Evolutionary conservation across 1,140 invertebrate genomes (phyloP).

Genomic region (Macrobrachium nipponense): DNA sequence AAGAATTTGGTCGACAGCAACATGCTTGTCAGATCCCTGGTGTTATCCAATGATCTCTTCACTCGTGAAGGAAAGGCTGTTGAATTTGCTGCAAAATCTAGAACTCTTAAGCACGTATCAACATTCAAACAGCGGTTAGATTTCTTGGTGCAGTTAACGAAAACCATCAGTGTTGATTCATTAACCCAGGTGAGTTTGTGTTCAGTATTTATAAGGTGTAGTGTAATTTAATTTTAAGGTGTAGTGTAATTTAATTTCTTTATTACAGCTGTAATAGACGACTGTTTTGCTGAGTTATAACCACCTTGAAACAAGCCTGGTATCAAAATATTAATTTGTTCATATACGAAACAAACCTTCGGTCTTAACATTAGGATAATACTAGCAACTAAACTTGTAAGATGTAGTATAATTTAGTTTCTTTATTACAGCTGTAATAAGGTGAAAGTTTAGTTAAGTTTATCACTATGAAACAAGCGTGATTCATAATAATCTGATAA

Average conservation of each 20-base stretch:
- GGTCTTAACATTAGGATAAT: too few species aligned
- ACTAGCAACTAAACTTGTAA: too few species aligned
- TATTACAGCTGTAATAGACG: background rate
- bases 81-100: slow-evolving; percentile 35
- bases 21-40: slow-evolving; percentile 52
- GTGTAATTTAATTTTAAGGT: background rate
- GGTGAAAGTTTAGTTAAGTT: too few species aligned
- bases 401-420: background rate
- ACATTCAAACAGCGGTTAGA: slow-evolving; percentile 47
- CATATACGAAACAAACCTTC: too few species aligned
- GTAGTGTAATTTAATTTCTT: background rate
- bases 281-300: too few species aligned
- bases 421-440: background rate
- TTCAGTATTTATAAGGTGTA: background rate
- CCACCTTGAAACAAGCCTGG: too few species aligned
- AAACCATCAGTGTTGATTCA: slow-evolving; percentile 53
- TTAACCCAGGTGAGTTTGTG: slow-evolving; percentile 44
- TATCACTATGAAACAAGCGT: too few species aligned
- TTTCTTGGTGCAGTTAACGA: slow-evolving; percentile 51
- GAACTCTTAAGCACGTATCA: slow-evolving; percentile 46
- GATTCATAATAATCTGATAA: too few species aligned
- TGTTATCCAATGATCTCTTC: slow-evolving; percentile 50
- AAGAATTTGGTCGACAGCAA: slow-evolving; percentile 55
- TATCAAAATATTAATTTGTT: too few species aligned
- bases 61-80: slow-evolving; percentile 24